These are phyloP conservation scores for Sarcophilus harrisii DNA, from an alignment of 2,797 vertebrate genomes.

Conservation along the genomic window DNA sequence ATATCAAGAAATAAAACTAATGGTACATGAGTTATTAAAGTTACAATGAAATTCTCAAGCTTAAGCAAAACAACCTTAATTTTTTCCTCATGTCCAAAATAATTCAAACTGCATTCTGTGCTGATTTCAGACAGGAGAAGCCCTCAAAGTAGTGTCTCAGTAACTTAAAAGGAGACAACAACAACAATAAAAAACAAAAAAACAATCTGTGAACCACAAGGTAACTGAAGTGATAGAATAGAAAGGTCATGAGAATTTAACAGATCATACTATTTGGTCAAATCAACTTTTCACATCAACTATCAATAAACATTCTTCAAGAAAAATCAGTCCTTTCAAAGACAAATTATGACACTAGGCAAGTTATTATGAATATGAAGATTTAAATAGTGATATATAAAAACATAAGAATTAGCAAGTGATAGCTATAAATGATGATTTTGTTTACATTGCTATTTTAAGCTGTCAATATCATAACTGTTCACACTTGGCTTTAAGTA, in stretches of 20 bases:
- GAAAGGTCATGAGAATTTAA: slow-evolving; percentile 38
- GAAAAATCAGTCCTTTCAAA: slow-evolving; percentile 1
- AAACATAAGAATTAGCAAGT: slow-evolving; percentile 65
- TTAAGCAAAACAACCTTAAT: not conserved
- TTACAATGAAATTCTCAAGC: not conserved
- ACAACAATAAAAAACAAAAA: not conserved
- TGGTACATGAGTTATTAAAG: not conserved
- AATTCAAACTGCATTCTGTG: not conserved
- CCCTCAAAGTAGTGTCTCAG: slow-evolving; percentile 9
- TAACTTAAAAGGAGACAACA: slow-evolving; percentile 7
- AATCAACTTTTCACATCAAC: not conserved
- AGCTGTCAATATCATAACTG: slow-evolving; percentile 67
- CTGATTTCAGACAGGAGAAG: not conserved
- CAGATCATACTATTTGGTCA: slow-evolving; percentile 38
- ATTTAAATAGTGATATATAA: slow-evolving; percentile 65
- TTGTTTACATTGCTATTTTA: slow-evolving; percentile 63
- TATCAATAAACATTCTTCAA: slow-evolving; percentile 52
- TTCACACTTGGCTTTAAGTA: slow-evolving; percentile 59
- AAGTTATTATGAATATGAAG: slow-evolving; percentile 58
- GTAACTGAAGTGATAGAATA: not conserved
- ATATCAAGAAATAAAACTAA: slow-evolving; percentile 41
- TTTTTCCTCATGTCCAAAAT: not conserved
- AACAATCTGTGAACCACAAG: not conserved
- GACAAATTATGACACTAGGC: slow-evolving; percentile 50
- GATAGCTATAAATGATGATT: slow-evolving; percentile 52